Conservation (phyloP, 2,888 invertebrate species). For the Marronus borbonicus region DNA sequence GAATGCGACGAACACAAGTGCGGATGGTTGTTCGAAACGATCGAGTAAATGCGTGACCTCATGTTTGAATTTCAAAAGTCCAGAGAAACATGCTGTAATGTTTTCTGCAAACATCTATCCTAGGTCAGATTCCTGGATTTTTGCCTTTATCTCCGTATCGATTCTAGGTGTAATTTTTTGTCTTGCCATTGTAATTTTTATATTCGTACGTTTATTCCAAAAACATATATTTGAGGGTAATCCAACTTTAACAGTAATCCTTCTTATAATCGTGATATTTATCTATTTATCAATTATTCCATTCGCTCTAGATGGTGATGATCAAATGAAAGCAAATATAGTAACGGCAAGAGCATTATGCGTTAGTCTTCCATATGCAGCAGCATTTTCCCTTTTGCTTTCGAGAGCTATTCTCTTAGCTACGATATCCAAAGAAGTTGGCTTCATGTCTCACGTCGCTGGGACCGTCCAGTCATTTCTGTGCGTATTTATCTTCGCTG, state of each 20-base stretch:
- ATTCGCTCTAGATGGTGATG: constrained; percentile 69
- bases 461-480: constrained; percentile 80
- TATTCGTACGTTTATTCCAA: constrained; percentile 77
- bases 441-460: constrained; percentile 80
- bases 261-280: constrained; percentile 71
- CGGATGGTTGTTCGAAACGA: constrained; percentile 53
- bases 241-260: constrained; percentile 72
- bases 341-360: constrained; percentile 75
- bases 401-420: constrained; percentile 78
- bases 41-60: constrained; percentile 55
- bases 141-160: constrained; percentile 78
- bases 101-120: constrained; percentile 56
- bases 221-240: constrained; percentile 80
- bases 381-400: constrained; percentile 77
- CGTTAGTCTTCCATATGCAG: constrained; percentile 75
- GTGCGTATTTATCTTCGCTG: constrained; percentile 76
- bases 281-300: constrained; percentile 72
- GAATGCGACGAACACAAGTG: constrained; percentile 47
- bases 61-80: constrained; percentile 59
- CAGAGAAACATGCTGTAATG: constrained; percentile 52
- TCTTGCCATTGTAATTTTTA: constrained; percentile 77
- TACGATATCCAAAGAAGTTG: constrained; percentile 78
- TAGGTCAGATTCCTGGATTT: constrained; percentile 73
- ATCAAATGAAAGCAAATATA: constrained; percentile 64
- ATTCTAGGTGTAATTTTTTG: constrained; percentile 78